A percentile compares a stretch with the other conserved stretches of the same genome.
Conservation (phyloP, 2,797 vertebrate species). For the Jordanella pulchra region DNA sequence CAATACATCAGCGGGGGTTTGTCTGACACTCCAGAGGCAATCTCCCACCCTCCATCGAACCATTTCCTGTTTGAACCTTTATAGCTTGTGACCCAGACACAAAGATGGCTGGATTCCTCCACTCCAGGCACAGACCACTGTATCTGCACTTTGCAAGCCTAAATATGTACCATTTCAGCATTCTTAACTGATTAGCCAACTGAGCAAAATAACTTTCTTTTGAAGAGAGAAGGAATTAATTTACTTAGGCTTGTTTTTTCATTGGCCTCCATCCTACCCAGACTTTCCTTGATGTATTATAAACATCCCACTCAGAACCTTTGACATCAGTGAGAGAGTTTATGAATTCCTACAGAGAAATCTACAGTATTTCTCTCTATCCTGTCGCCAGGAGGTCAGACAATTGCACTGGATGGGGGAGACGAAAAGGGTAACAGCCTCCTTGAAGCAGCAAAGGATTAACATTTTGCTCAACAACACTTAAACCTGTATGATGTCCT, state of each 20-base stretch:
- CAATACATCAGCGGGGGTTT: not conserved
- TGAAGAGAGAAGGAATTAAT: not conserved
- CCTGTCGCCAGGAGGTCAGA: constrained; percentile 15
- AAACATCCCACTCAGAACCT: not conserved
- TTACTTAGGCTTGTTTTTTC: not conserved
- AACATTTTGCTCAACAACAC: constrained; percentile 33
- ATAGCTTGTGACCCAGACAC: not conserved
- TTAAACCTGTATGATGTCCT: constrained; percentile 8
- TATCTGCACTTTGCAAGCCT: not conserved
- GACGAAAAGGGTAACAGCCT: not conserved
- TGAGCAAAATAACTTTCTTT: not conserved
- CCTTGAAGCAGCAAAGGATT: constrained; percentile 2
- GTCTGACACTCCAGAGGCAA: no score
- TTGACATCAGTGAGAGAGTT: constrained; percentile 14
- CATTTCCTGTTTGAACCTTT: not conserved
- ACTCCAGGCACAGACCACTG: no score
- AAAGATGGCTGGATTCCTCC: not conserved
- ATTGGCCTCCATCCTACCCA: not conserved
- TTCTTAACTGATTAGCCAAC: not conserved
- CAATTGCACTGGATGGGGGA: not conserved
- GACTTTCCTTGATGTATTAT: constrained; percentile 1
- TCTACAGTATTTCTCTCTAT: constrained; percentile 32
- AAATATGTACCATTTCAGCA: not conserved
- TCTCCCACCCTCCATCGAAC: no score
- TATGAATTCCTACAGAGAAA: constrained; percentile 37